Evolutionary conservation across 2,888 invertebrate genomes (phyloP), one percentile per base, ranked within the genome.

Genomic region (Microctonus aethiopoides): DNA sequence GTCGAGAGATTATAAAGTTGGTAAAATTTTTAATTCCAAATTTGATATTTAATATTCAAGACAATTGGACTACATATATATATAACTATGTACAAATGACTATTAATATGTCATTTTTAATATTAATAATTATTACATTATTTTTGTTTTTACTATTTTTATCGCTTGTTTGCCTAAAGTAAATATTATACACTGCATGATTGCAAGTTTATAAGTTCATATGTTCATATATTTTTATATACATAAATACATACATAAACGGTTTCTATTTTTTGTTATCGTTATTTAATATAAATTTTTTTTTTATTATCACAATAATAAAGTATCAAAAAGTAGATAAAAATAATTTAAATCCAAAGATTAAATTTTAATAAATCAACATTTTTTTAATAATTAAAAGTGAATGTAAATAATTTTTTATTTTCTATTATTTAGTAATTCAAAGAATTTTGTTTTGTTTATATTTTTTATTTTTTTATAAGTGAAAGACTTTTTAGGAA

Each of bases 1-100:
- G 72, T 71, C 71, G 54, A 60, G 61, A 66, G 56, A 66, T 70
- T 34, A 66, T 62, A 65, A 36, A 66, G 66, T 51, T 71, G 67
- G 46, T 64, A 51, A 59, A 64, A 34, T 69, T 66, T 63, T 64
- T 32, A 57, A 69, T 64, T 52, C 32, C 36, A 65, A 41, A 60
- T 22, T 24, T 20, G 16, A 36, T 26, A 54, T 68, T 62, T n/a
- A 54, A 6, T 52, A 41, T 34, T 32, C 13, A 39, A 34, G 13
- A 52, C 36, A 34, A 64, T 51, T 52, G 26, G n/a, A 29, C 54
- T 36, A 13, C 36, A 13, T 34, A 6, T 52, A 32, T n/a, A 13
- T 32, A 22, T 24, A 54, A 54, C 9, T 34, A 34, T 7, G 16
- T 52, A 6, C 16, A 26, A 29, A n/a, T n/a, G n/a, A n/a, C n/a